These are phyloP conservation scores for Carposina sasakii DNA, from an alignment of 1,140 invertebrate genomes.

Conservation along the genomic window DNA sequence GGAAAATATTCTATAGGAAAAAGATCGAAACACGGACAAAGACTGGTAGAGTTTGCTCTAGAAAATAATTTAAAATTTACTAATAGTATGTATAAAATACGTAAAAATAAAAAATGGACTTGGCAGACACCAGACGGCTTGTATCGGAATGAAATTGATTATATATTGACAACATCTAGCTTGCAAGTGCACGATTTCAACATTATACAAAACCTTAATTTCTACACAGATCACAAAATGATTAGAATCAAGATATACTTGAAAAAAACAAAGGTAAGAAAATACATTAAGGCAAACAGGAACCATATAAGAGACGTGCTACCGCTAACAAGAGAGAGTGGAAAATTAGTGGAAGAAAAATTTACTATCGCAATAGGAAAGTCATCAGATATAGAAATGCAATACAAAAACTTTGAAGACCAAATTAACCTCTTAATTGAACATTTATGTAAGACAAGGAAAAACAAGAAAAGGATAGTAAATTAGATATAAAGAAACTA, in stretches of 20 bases:
- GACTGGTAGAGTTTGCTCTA: slow-evolving; percentile 21
- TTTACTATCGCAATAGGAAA: too few relatives aligned
- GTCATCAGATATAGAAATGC: neutral
- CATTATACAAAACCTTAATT: neutral
- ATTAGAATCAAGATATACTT: neutral
- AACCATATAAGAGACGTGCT: neutral
- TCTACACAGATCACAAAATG: neutral
- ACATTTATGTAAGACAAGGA: neutral
- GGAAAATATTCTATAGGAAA: slow-evolving; percentile 22
- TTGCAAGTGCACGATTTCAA: neutral
- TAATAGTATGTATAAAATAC: neutral
- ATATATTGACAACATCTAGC: neutral
- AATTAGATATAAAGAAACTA: neutral
- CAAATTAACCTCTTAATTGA: neutral
- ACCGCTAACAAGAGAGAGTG: neutral
- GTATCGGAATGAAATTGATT: slow-evolving; percentile 3
- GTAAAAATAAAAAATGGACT: neutral
- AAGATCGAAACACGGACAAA: slow-evolving; percentile 29
- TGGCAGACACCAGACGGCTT: neutral
- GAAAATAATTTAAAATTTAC: slow-evolving; percentile 19
- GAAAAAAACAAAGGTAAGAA: neutral
- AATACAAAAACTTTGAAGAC: neutral
- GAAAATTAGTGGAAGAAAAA: neutral
- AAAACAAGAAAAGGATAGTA: neutral
- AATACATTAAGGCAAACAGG: neutral